phyloP scores from a whole-genome alignment of 2,113 vertebrate genomes.

The Phoenicopterus ruber region DNA sequence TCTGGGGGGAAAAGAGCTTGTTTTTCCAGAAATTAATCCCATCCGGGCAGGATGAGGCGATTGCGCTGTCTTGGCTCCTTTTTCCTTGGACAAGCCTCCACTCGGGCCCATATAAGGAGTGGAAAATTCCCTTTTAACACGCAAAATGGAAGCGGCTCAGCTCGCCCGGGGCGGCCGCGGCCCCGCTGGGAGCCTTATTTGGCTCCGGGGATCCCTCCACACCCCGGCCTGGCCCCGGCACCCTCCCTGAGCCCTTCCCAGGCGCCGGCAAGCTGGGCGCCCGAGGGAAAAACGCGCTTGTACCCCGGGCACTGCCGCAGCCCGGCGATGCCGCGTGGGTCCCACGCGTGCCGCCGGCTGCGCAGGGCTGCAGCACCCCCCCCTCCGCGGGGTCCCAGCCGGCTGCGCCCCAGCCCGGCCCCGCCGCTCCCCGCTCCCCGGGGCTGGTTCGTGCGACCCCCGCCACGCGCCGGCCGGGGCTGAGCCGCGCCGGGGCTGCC shows the following conservation, averaged over 20 bases:
- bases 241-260: neutral
- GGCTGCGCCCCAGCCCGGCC: too few relatives aligned
- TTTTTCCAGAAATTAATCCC: neutral
- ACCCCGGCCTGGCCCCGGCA: fast-evolving
- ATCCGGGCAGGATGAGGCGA: neutral
- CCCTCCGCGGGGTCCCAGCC: fast-evolving
- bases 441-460: too few relatives aligned
- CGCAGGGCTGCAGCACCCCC: neutral
- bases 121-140: slow-evolving; percentile 53
- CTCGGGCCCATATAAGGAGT: slow-evolving; percentile 45
- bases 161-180: fast-evolving
- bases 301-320: fast-evolving
- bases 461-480: fast-evolving
- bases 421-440: fast-evolving
- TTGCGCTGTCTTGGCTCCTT: neutral
- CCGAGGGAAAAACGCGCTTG: neutral
- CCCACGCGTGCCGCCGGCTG: fast-evolving
- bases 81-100: neutral
- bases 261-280: fast-evolving
- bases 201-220: neutral
- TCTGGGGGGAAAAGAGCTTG: neutral
- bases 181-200: neutral
- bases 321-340: fast-evolving
- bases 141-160: neutral
- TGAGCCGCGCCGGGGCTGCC: neutral